These are phyloP conservation scores for Melinaea marsaeus DNA, from an alignment of 2,888 invertebrate genomes.

Conservation along the genomic window DNA sequence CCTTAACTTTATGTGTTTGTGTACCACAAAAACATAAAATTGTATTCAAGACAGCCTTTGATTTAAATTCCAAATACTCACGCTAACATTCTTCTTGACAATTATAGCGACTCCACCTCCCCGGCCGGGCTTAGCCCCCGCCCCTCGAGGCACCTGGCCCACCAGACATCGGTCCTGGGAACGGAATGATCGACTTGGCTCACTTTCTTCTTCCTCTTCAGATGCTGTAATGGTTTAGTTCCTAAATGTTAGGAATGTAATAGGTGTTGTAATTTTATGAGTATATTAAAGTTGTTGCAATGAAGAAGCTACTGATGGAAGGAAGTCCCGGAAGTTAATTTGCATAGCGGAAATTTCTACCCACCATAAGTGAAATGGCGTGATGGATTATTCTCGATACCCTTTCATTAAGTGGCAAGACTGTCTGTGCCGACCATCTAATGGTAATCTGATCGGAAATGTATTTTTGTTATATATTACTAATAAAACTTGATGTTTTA, in stretches of 20 bases:
- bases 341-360: no score
- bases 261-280: neutral
- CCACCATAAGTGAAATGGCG: no score
- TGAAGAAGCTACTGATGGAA: no score
- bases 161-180: conserved; percentile 48
- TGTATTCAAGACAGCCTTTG: neutral
- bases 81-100: conserved; percentile 47
- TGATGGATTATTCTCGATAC: no score
- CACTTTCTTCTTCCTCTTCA: conserved; percentile 51
- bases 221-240: conserved; percentile 37
- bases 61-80: conserved; percentile 34
- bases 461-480: no score
- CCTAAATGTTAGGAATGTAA: neutral
- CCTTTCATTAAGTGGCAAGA: no score
- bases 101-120: conserved; percentile 55
- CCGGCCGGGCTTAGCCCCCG: conserved; percentile 52
- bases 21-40: neutral
- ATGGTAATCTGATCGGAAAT: no score
- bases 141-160: conserved; percentile 51
- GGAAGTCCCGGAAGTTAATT: no score
- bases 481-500: no score
- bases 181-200: conserved; percentile 34
- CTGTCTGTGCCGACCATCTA: no score
- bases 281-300: neutral
- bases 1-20: no score